A percentile compares a stretch with the other conserved stretches of the same genome.
Evolutionary conservation across 1,140 invertebrate genomes (phyloP).

Genomic region (Rhizoglyphus robini): DNA sequence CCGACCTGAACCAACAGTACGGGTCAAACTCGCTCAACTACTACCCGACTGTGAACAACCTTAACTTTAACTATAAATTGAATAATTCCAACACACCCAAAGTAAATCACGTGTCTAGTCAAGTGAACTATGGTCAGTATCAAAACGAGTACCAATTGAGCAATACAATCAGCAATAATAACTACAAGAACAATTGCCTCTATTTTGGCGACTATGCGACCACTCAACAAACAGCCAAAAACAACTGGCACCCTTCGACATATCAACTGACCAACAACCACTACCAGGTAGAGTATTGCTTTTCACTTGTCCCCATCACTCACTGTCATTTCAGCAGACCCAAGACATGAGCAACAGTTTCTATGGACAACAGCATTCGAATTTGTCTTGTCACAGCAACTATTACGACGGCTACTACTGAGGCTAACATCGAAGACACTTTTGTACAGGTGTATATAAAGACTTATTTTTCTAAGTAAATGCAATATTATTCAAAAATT

Average conservation of each 20-base stretch:
- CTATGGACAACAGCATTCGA: not conserved
- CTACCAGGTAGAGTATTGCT: too few relatives aligned
- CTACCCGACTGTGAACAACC: not conserved
- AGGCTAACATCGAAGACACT: not conserved
- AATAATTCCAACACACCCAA: not conserved
- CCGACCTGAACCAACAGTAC: not conserved
- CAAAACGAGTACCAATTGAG: not conserved
- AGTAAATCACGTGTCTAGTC: too few relatives aligned
- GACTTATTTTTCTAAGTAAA: not conserved
- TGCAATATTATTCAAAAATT: not conserved
- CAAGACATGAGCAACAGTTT: not conserved
- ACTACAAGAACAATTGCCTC: not conserved
- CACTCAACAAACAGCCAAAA: not conserved
- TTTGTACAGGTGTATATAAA: not conserved
- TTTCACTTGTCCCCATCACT: not conserved
- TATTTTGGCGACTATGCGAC: not conserved
- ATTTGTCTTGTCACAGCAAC: not conserved
- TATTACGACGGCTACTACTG: conserved; percentile 7
- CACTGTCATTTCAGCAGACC: not conserved
- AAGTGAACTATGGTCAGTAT: too few relatives aligned
- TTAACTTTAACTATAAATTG: conserved; percentile 1
- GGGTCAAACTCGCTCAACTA: too few relatives aligned
- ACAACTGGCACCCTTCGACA: not conserved
- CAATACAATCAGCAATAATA: not conserved
- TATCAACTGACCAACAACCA: not conserved